phyloP scores from a whole-genome alignment of 2,113 vertebrate species.

The Drymodes brunneopygia region DNA sequence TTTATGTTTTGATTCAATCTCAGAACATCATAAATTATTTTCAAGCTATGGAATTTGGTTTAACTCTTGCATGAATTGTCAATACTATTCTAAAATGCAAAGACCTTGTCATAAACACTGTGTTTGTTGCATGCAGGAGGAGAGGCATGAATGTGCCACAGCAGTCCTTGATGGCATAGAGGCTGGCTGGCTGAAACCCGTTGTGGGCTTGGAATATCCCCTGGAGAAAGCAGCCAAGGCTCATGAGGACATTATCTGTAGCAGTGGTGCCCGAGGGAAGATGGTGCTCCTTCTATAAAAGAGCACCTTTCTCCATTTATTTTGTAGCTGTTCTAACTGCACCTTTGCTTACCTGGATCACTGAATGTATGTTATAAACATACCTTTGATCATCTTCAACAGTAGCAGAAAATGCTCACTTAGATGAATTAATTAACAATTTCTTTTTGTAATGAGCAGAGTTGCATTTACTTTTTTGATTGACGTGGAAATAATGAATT shows the following conservation, averaged over 20 bases:
- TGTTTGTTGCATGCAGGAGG: constrained; percentile 63
- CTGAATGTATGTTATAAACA: background rate
- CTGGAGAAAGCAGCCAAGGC: constrained; percentile 73
- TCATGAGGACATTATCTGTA: constrained; percentile 76
- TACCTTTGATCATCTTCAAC: background rate
- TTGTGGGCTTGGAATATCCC: constrained; percentile 70
- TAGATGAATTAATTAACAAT: background rate
- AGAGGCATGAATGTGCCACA: constrained; percentile 62
- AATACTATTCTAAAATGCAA: background rate
- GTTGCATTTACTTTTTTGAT: background rate
- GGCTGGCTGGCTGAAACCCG: constrained; percentile 79
- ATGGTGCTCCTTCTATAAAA: constrained; percentile 71
- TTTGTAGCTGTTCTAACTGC: background rate
- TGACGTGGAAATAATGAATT: background rate
- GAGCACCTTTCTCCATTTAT: background rate
- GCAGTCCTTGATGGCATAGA: constrained; percentile 75
- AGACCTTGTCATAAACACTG: background rate
- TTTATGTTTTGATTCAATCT: background rate
- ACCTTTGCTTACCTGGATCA: background rate
- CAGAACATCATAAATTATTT: background rate
- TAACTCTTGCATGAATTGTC: background rate
- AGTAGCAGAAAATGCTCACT: background rate
- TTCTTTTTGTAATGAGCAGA: background rate
- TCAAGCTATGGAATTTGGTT: background rate
- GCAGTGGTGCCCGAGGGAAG: constrained; percentile 77